Evolutionary conservation across 1,140 invertebrate genomes (phyloP).

Genomic region (Drosophila repletoides): DNA sequence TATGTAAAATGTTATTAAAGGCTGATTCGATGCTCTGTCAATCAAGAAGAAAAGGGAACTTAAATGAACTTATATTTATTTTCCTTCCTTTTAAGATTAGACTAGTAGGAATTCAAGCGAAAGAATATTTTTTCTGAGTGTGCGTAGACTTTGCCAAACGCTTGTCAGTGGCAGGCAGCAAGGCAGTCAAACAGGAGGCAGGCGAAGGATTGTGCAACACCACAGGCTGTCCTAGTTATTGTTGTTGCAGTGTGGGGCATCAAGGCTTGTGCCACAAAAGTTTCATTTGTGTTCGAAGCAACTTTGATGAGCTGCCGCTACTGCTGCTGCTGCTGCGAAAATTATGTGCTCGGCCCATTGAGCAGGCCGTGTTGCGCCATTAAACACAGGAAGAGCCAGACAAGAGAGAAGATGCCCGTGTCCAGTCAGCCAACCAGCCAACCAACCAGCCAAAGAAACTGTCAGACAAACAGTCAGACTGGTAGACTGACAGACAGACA

Average conservation of each 20-base stretch:
- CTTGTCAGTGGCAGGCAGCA: constrained; percentile 53
- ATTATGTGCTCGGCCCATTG: constrained; percentile 71
- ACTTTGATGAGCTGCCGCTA: constrained; percentile 66
- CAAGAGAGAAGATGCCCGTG: constrained; percentile 6
- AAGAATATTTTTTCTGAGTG: constrained; percentile 22
- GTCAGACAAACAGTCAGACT: constrained; percentile 1
- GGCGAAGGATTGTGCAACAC: constrained; percentile 2
- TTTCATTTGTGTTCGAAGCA: constrained; percentile 76
- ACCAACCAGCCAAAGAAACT: not conserved
- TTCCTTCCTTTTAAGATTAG: too few relatives aligned
- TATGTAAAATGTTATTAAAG: too few relatives aligned
- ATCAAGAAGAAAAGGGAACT: too few relatives aligned
- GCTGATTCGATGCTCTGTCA: too few relatives aligned
- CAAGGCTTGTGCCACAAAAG: constrained; percentile 59
- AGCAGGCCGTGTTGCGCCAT: constrained; percentile 63
- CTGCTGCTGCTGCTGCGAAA: constrained; percentile 31
- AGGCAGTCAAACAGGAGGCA: too few relatives aligned
- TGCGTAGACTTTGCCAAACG: constrained; percentile 30
- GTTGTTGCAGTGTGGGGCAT: constrained; percentile 62
- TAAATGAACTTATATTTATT: too few relatives aligned
- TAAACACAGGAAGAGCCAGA: constrained; percentile 37
- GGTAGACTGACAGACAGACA: constrained; percentile 38
- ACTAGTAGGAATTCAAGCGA: too few relatives aligned
- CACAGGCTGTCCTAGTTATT: constrained; percentile 35
- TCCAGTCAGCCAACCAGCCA: constrained; percentile 20